Evolutionary conservation across 2,113 vertebrate genomes (phyloP).

Genomic region (Dasypus novemcinctus): DNA sequence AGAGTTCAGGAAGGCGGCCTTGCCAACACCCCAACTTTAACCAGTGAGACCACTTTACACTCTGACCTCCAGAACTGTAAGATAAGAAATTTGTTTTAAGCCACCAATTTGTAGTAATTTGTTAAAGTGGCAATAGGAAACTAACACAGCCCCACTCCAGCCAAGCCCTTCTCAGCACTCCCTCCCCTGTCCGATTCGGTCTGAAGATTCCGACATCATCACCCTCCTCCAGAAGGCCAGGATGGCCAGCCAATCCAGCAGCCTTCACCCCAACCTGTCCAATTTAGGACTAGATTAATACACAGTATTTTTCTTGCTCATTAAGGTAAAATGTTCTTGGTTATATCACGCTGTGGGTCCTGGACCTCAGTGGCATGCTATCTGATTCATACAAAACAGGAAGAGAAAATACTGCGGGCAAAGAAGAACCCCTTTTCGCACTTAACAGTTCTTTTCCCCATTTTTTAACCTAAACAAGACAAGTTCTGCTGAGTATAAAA

Average conservation of each 20-base stretch:
- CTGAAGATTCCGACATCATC: neutral
- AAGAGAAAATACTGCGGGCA: neutral
- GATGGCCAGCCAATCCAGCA: neutral
- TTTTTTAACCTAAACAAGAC: neutral
- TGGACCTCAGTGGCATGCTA: neutral
- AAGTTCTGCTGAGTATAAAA: neutral
- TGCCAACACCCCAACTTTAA: neutral
- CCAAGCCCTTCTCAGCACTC: neutral
- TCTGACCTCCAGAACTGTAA: neutral
- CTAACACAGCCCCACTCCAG: neutral
- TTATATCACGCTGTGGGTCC: neutral
- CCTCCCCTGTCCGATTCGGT: too few species aligned
- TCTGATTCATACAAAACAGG: neutral
- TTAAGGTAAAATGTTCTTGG: neutral
- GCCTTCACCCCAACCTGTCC: neutral
- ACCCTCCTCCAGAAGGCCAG: neutral
- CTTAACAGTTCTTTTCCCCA: neutral
- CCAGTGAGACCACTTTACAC: neutral
- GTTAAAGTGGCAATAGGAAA: slow-evolving; percentile 15
- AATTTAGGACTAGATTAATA: neutral
- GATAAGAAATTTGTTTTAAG: neutral
- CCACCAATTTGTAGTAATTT: too few species aligned
- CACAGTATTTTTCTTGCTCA: neutral
- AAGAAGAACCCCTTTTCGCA: neutral
- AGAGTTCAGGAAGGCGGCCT: neutral